Conservation (phyloP, 2,797 vertebrate genomes). For the Buphagus erythrorhynchus region DNA sequence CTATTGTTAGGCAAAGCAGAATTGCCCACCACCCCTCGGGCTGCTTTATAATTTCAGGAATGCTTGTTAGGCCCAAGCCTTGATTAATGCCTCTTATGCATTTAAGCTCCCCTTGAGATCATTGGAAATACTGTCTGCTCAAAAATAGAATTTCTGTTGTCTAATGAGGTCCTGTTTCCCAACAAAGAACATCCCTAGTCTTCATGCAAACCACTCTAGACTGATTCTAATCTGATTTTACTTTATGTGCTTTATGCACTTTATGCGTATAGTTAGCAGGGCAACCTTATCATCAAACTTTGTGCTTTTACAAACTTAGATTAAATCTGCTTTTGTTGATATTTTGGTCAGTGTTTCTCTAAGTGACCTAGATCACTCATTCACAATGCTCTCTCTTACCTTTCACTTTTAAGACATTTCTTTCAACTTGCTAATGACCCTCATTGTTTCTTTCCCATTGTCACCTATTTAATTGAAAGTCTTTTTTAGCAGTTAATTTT, state of each 20-base stretch:
- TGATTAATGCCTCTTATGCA: neutral
- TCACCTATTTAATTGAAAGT: neutral
- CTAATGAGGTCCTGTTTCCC: neutral
- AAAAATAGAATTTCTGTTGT: neutral
- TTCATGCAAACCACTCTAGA: neutral
- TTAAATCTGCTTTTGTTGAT: neutral
- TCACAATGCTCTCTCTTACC: neutral
- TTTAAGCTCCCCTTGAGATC: neutral
- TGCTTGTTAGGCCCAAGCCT: neutral
- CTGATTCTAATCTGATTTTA: neutral
- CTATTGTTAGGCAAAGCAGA: neutral
- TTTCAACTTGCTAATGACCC: neutral
- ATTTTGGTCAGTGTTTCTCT: neutral
- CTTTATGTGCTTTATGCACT: neutral
- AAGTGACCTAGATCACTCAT: neutral
- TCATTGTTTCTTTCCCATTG: neutral
- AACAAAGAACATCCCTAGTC: neutral
- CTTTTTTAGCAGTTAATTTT: neutral
- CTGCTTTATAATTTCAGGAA: neutral
- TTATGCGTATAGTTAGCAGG: no score
- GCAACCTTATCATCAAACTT: neutral
- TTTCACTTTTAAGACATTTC: neutral
- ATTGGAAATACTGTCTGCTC: neutral
- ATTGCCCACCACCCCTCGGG: fast-evolving
- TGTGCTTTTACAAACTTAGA: neutral